A percentile compares a stretch with the other conserved stretches of the same genome.
phyloP scores from a whole-genome alignment of 2,888 invertebrate species.

The Cosmia trapezina region DNA sequence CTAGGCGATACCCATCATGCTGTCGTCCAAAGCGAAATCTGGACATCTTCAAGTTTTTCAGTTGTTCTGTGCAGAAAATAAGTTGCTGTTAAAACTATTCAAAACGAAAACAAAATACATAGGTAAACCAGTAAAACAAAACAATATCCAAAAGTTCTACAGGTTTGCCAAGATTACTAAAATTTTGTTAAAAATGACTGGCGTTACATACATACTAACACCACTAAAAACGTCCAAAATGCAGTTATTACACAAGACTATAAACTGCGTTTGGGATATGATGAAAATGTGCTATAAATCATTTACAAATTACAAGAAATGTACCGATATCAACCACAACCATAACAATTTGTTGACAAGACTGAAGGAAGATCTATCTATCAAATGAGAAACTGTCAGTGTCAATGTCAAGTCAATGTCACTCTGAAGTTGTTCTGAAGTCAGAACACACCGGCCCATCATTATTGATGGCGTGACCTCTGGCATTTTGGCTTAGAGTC shows the following conservation, averaged over 20 bases:
- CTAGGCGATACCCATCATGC: conserved; percentile 91
- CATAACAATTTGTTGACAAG: conserved; percentile 38
- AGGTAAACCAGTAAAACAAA: background rate
- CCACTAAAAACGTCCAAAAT: conserved; percentile 28
- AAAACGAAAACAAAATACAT: background rate
- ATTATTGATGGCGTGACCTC: background rate
- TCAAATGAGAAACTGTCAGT: conserved; percentile 11
- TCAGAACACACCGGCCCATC: background rate
- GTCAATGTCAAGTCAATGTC: conserved; percentile 15
- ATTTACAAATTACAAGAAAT: conserved; percentile 27
- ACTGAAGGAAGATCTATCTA: background rate
- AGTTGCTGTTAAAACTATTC: conserved; percentile 3
- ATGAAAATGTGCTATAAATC: conserved; percentile 6
- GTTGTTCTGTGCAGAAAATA: conserved; percentile 70
- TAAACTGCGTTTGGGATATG: conserved; percentile 24
- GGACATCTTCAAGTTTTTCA: conserved; percentile 87
- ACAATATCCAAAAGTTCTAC: conserved; percentile 6
- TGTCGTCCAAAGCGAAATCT: conserved; percentile 90
- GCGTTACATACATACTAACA: conserved; percentile 42
- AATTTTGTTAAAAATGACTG: conserved; percentile 5
- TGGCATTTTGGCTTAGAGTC: conserved; percentile 10
- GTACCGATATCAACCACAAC: conserved; percentile 47
- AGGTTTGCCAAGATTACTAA: background rate
- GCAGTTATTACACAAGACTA: conserved; percentile 32
- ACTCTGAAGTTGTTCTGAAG: background rate